Conservation (phyloP, 2,888 invertebrate genomes). For the Zele albiditarsus region DNA sequence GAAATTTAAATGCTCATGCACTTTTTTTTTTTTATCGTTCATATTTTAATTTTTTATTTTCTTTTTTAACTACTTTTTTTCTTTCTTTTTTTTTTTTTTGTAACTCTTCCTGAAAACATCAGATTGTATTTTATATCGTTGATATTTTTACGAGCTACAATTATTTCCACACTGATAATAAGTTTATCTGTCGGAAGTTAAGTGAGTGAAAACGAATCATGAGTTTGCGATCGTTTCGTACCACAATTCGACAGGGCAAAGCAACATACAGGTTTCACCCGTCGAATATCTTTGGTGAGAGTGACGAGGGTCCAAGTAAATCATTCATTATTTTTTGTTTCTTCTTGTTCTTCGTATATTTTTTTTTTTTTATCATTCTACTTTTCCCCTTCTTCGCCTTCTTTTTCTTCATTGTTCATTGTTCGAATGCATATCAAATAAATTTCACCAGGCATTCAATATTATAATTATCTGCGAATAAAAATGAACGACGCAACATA, state of each 20-base stretch:
- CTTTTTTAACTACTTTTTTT: neutral
- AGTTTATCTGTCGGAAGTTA: conserved; percentile 33
- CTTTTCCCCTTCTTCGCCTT: neutral
- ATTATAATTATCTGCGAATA: conserved; percentile 2
- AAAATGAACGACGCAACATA: neutral
- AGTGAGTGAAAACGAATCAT: conserved; percentile 39
- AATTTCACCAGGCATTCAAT: neutral
- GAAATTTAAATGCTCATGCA: neutral
- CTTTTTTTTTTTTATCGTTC: neutral
- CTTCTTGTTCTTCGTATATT: conserved; percentile 34
- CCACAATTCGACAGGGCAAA: conserved; percentile 46
- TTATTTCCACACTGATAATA: neutral
- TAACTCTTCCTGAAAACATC: neutral
- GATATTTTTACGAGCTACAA: neutral
- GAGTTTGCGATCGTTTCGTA: conserved; percentile 42
- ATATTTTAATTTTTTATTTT: neutral
- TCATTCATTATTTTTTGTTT: conserved; percentile 32
- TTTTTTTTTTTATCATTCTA: conserved; percentile 23
- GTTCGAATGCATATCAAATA: neutral
- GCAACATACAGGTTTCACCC: conserved; percentile 61
- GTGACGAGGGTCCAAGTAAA: conserved; percentile 54
- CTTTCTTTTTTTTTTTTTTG: neutral
- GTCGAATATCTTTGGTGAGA: conserved; percentile 69
- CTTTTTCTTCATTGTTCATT: conserved; percentile 27
- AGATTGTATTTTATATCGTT: neutral